Evolutionary conservation across 2,888 invertebrate species (phyloP), one percentile per base, ranked within the genome.

Genomic region (Zhuqinia jingwanae): DNA sequence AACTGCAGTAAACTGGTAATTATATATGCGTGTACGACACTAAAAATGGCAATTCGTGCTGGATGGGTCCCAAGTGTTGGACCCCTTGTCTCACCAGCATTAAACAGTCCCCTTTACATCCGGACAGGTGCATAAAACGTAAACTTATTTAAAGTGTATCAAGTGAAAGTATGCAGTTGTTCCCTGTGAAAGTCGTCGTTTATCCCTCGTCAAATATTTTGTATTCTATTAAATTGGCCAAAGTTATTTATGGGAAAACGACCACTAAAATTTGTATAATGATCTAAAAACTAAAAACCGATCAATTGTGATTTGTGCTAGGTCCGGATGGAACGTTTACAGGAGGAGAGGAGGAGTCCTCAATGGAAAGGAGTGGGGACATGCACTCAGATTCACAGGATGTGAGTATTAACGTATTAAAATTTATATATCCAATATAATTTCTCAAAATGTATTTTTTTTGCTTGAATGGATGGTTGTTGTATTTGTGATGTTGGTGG

Each of bases 1-100:
- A 65, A 36, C 2, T 8, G 36, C 27, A 65, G 0, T 30, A 65
- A 30, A n/a, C 36, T 65, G 42, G n/a, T 42, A 42, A 42, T 65
- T 8, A 63, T n/a, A 30, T 2, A 10, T 42, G 17, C 1, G 5
- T 36, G 13, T n/a, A 30, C 11, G 27, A 20, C 20, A 20, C 53
- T 17, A 45, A 13, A 22, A 60, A 91, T 92, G 92, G 88, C 92
- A 25, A 90, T 91, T 65, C 89, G 92, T 77, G 90, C 91, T 68
- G 92, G 92, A 63, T 92, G 92, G 92, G 91, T 92, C 27, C 92
- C 92, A 11, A 91, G 91, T 81, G 90, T 92, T n/a, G 92, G 92
- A 77, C 91, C 91, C 11, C 45, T 65, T 11, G 22, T 36, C 42
- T 87, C 87, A 15, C 87, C 87, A 27, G 87, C 79, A 36, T 63